These are phyloP conservation scores for Esox lucius DNA, from an alignment of 2,797 vertebrate species.

Conservation along the genomic window DNA sequence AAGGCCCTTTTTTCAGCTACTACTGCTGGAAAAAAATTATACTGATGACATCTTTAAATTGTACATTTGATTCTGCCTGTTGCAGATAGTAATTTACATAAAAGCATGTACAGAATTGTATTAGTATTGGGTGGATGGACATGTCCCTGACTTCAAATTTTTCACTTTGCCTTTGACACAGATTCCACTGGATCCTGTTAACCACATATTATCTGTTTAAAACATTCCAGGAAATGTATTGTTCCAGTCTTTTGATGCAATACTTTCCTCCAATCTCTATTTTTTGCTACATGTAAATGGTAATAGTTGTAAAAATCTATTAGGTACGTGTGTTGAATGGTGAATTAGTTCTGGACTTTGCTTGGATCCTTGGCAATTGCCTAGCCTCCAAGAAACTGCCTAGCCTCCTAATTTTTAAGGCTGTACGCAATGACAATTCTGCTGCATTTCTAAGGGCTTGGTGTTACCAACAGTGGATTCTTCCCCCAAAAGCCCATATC, in stretches of 20 bases:
- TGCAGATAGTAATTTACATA: not conserved
- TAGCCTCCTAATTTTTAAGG: not conserved
- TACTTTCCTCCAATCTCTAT: not conserved
- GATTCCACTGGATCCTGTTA: not conserved
- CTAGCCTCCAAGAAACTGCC: not conserved
- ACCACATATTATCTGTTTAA: not conserved
- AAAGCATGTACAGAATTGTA: not conserved
- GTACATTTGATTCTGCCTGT: not conserved
- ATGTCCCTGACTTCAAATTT: not conserved
- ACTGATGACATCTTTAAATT: slow-evolving; percentile 10
- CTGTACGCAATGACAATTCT: too few species aligned
- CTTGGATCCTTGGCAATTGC: not conserved
- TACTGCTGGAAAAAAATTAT: not conserved
- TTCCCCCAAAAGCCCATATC: too few species aligned
- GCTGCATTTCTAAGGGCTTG: too few species aligned
- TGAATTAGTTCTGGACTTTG: not conserved
- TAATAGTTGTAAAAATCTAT: not conserved
- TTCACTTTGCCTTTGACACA: not conserved
- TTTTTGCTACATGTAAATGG: not conserved
- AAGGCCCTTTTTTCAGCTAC: not conserved
- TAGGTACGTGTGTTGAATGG: not conserved
- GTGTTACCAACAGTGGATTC: too few species aligned
- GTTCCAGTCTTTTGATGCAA: not conserved
- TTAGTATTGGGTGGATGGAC: not conserved
- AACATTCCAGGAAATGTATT: not conserved